Percentiles rank a stretch among this genome's conserved stretches.
phyloP scores from a whole-genome alignment of 2,888 invertebrate species.

The Scaptomyza reducta region DNA sequence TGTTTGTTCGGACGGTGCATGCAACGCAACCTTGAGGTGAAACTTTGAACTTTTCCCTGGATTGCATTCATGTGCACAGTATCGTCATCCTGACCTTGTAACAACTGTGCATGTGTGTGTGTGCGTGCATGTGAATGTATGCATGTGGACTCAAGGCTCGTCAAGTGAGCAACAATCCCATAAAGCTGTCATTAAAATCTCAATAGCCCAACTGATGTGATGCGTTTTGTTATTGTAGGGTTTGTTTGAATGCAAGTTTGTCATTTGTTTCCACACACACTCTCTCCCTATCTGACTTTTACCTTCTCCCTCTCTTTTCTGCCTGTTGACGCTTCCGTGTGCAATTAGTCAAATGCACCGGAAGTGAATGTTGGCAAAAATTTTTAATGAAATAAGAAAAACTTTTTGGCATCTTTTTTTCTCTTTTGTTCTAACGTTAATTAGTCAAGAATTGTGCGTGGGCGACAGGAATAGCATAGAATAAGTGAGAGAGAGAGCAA shows the following conservation, averaged over 20 bases:
- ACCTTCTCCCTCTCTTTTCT: background rate
- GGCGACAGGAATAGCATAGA: background rate
- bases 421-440: slow-evolving; percentile 30
- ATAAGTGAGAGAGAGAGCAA: slow-evolving; percentile 7
- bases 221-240: no score
- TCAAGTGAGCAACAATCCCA: slow-evolving; percentile 46
- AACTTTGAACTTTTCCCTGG: slow-evolving; percentile 50
- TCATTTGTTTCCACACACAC: slow-evolving; percentile 13
- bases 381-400: slow-evolving; percentile 17
- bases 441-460: slow-evolving; percentile 22
- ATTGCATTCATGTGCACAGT: background rate
- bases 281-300: background rate
- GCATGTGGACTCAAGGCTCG: slow-evolving; percentile 21
- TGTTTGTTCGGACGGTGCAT: background rate
- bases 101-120: background rate
- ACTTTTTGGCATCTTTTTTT: slow-evolving; percentile 26
- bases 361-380: slow-evolving; percentile 32
- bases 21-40: slow-evolving; percentile 38
- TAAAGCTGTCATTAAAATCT: slow-evolving; percentile 60
- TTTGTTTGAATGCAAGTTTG: slow-evolving; percentile 26
- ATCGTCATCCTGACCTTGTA: slow-evolving; percentile 32
- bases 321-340: slow-evolving; percentile 49
- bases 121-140: background rate
- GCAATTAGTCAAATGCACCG: slow-evolving; percentile 70
- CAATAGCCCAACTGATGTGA: slow-evolving; percentile 14